Base-by-base conservation (phyloP, 2,888 invertebrate genomes). In the Adelognathus sp. region DNA sequence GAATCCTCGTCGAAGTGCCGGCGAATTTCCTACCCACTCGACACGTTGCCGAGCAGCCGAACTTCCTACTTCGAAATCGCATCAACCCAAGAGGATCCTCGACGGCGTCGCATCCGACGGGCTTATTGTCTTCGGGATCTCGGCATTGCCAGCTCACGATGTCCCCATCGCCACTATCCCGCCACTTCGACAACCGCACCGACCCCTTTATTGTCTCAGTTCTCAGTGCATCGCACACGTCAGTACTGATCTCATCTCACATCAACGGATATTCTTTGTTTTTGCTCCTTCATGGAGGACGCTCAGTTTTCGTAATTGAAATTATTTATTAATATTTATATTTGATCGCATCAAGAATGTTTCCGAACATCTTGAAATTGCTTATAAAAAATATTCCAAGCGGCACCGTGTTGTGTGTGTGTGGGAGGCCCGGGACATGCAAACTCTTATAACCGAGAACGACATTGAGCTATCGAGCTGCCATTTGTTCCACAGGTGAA, bases 1-100 rank as follows among this genome's bases (percentile, higher is more conserved):
- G 69, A 54, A 44, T 64, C 63, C 41, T 64, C 41, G 70, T 75
- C 67, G 56, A 74, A 76, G 72, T 69, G 63, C 67, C 64, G 24
- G 61, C 69, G 72, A 66, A 74, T 76, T 64, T 72, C 69, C 71
- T 58, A 81, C 70, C 33, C 74, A 71, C 78, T 78, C 66, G 77
- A 80, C 69, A 77, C 78, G 66, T 75, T 71, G 74, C 70, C 74
- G 75, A 76, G 79, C 81, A 81, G 73, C 74, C 82, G 78, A 86
- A 85, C 83, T 85, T 86, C 80, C 81, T 78, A 79, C 82, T 81
- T 64, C 71, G 78, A 81, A 85, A 85, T 85, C 79, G 76, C 83
- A 82, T 84, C 79, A 79, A 79, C 46, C 75, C 71, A 54, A 71
- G 74, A 75, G 79, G 63, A 73, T 71, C 71, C 79, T 67, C 79